These are phyloP conservation scores for Elephas maximus DNA, from an alignment of 2,113 vertebrate species.

Conservation along the genomic window DNA sequence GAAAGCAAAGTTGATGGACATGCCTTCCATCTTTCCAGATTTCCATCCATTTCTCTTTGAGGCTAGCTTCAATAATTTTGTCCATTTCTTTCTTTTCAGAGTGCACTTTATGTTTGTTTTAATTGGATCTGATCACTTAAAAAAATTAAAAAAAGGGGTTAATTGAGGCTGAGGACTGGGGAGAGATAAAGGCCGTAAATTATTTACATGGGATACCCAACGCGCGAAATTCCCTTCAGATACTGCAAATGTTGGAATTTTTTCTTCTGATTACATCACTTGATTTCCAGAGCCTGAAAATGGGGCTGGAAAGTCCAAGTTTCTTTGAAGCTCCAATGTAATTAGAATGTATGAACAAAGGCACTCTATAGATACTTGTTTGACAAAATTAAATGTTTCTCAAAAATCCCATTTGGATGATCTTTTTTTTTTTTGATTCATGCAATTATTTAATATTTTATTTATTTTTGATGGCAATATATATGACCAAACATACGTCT, in stretches of 20 bases:
- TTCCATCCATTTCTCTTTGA: background rate
- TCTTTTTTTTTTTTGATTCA: background rate
- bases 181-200: background rate
- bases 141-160: background rate
- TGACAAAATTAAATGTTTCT: background rate
- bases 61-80: background rate
- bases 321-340: background rate
- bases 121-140: background rate
- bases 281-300: background rate
- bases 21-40: background rate
- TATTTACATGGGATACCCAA: background rate
- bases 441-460: background rate
- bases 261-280: background rate
- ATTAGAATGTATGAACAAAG: background rate
- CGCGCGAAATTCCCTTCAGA: background rate
- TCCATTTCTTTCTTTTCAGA: background rate
- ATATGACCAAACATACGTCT: background rate
- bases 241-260: background rate
- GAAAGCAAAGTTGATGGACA: background rate
- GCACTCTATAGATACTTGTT: background rate
- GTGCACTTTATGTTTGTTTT: background rate
- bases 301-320: background rate
- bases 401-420: background rate
- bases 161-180: rapidly evolving
- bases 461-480: too few relatives aligned